phyloP scores from a whole-genome alignment of 2,797 vertebrate genomes.

The Galaxias olidus region DNA sequence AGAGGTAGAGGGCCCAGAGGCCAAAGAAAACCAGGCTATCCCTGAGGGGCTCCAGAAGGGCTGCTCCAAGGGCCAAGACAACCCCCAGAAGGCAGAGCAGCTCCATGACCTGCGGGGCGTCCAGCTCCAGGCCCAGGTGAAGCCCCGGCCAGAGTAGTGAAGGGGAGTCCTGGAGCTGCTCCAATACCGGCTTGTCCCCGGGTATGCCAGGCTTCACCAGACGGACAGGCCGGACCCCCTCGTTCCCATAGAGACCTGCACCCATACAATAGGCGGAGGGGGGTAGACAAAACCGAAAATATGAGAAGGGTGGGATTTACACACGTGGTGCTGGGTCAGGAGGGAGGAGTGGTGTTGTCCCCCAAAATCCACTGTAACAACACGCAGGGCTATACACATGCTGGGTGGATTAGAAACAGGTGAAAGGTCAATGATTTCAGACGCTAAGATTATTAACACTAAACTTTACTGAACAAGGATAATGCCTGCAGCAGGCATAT shows the following conservation, averaged over 20 bases:
- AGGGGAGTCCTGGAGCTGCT: slow-evolving; percentile 70
- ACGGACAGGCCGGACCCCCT: slow-evolving; percentile 76
- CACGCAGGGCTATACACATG: too few species aligned
- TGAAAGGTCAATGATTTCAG: too few species aligned
- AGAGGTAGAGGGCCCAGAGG: slow-evolving; percentile 76
- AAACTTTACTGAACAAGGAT: too few species aligned
- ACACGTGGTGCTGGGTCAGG: background rate
- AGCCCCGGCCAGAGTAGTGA: slow-evolving; percentile 79
- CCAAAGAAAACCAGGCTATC: slow-evolving; percentile 71
- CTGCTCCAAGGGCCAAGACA: slow-evolving; percentile 62
- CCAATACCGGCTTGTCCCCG: slow-evolving; percentile 68
- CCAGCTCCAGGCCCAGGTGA: slow-evolving; percentile 63
- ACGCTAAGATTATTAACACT: too few species aligned
- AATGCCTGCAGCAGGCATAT: too few species aligned
- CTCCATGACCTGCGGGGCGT: slow-evolving; percentile 78
- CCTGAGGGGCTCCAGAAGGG: slow-evolving; percentile 66
- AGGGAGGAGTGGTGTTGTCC: too few species aligned
- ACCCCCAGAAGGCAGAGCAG: slow-evolving; percentile 76
- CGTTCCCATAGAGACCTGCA: slow-evolving; percentile 76
- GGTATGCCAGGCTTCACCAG: slow-evolving; percentile 51
- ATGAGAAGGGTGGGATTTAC: background rate
- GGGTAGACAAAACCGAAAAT: background rate
- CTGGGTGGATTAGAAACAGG: background rate
- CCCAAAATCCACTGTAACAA: too few species aligned
- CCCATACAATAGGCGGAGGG: background rate